Conservation (phyloP, 2,113 vertebrate species). For the Pteronura brasiliensis region DNA sequence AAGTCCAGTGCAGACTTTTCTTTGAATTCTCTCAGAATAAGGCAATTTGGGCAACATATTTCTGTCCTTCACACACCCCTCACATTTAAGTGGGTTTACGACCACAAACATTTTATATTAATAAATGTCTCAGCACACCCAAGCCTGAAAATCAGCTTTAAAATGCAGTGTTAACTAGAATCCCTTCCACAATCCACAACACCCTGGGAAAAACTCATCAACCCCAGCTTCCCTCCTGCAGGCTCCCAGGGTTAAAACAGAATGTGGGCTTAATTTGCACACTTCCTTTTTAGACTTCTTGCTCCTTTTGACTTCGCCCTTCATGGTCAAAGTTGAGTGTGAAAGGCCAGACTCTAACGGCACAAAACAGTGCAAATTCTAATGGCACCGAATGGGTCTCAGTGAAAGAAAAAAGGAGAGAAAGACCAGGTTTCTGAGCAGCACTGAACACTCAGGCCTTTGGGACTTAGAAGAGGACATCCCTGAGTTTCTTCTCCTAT, state of each 20-base stretch:
- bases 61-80: background rate
- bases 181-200: background rate
- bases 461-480: background rate
- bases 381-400: background rate
- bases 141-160: background rate
- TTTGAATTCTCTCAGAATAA: background rate
- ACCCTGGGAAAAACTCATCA: background rate
- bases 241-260: background rate
- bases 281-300: background rate
- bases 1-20: background rate
- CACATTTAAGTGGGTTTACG: background rate
- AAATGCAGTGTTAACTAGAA: background rate
- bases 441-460: background rate
- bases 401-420: background rate
- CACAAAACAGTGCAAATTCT: background rate
- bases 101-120: background rate
- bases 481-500: background rate
- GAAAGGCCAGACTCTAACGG: background rate
- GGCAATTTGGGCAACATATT: background rate
- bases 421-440: background rate
- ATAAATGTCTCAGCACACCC: background rate
- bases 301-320: background rate
- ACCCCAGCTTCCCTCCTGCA: background rate
- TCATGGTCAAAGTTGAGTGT: background rate
- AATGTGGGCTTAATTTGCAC: accelerated